These are phyloP conservation scores for Rhegmatorhina hoffmannsi DNA, from an alignment of 2,113 vertebrate species.

Conservation along the genomic window DNA sequence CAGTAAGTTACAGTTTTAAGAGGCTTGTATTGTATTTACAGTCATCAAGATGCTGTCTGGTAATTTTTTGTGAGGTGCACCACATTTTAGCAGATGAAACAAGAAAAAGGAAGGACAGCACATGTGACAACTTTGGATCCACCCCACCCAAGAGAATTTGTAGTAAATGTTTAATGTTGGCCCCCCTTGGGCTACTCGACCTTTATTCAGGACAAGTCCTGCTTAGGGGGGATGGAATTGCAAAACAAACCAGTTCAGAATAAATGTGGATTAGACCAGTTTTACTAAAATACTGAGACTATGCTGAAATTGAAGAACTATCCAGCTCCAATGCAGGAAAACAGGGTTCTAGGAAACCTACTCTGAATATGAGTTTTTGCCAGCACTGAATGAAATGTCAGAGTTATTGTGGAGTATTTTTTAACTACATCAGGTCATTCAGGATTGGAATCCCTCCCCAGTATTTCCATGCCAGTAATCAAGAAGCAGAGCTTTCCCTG, in stretches of 20 bases:
- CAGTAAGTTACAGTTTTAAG: not conserved
- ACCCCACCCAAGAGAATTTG: not conserved
- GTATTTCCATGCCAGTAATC: not conserved
- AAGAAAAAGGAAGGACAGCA: not conserved
- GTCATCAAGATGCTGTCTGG: not conserved
- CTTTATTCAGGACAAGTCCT: not conserved
- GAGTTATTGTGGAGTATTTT: not conserved
- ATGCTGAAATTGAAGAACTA: not conserved
- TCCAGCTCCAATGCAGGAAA: not conserved
- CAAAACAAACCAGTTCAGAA: not conserved
- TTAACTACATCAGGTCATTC: not conserved
- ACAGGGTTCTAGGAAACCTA: not conserved
- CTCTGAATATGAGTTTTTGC: not conserved
- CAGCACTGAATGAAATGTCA: not conserved
- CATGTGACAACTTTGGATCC: accelerated
- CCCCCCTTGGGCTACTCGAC: not conserved
- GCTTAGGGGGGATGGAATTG: not conserved
- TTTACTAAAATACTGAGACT: not conserved
- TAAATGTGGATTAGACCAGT: not conserved
- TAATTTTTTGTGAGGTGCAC: not conserved
- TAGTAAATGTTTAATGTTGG: not conserved
- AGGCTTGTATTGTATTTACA: conserved; percentile 50
- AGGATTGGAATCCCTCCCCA: not conserved
- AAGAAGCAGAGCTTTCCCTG: not conserved
- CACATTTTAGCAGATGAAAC: not conserved